These are phyloP conservation scores for Mycteria americana DNA, from an alignment of 2,797 vertebrate species.

Conservation along the genomic window DNA sequence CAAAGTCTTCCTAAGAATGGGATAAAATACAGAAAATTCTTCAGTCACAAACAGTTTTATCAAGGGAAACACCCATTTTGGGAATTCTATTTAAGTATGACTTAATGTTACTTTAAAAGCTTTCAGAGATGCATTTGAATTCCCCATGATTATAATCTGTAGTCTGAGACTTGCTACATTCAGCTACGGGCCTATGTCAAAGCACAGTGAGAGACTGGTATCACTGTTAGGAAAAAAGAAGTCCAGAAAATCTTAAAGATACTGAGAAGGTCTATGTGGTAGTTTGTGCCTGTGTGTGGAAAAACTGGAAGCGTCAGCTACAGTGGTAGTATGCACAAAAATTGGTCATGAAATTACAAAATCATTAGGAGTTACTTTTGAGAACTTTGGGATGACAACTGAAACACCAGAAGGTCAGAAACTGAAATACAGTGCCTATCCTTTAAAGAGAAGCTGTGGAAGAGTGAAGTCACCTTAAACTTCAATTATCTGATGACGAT, in stretches of 20 bases:
- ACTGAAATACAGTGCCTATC: accelerated
- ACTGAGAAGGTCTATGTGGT: accelerated
- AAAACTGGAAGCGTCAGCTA: neutral
- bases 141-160: neutral
- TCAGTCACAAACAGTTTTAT: neutral
- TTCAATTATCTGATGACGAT: neutral
- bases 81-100: neutral
- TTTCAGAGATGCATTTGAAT: neutral
- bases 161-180: neutral
- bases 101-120: neutral
- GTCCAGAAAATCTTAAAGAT: neutral
- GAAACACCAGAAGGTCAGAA: neutral
- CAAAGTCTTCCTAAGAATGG: neutral
- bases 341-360: neutral
- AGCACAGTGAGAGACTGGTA: neutral
- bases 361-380: neutral
- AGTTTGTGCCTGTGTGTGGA: neutral
- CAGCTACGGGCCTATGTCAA: neutral
- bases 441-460: neutral
- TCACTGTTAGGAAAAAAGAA: neutral
- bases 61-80: neutral
- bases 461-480: neutral
- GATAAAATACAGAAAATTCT: neutral
- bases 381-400: neutral
- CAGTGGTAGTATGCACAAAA: neutral